These are phyloP conservation scores for Buceros bicornis DNA, from an alignment of 2,797 vertebrate genomes.

Conservation along the genomic window DNA sequence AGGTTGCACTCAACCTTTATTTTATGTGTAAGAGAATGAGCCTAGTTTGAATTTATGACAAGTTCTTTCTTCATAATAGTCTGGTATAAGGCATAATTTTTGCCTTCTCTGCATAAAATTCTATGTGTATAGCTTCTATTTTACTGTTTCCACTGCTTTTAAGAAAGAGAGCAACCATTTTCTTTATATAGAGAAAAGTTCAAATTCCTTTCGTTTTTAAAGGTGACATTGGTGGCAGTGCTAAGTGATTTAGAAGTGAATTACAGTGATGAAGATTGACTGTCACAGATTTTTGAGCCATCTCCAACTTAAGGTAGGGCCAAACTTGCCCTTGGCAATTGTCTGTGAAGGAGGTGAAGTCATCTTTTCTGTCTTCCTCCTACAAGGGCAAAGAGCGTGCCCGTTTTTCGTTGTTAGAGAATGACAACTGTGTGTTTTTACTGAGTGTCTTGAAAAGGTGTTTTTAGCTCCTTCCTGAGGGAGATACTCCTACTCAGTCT, in stretches of 20 bases:
- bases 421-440: neutral
- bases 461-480: neutral
- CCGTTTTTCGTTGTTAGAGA: neutral
- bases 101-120: conserved; percentile 69
- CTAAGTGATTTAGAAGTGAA: neutral
- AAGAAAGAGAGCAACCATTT: neutral
- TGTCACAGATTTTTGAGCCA: neutral
- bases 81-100: conserved; percentile 71
- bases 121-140: conserved; percentile 15
- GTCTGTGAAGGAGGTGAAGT: neutral
- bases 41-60: conserved; percentile 74
- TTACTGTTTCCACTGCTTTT: conserved; percentile 53
- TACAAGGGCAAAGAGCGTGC: neutral
- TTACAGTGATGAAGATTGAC: neutral
- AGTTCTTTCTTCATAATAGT: conserved; percentile 70
- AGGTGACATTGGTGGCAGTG: neutral
- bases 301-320: neutral
- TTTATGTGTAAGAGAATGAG: conserved; percentile 72
- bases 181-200: conserved; percentile 27
- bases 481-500: neutral
- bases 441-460: neutral
- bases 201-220: conserved; percentile 18
- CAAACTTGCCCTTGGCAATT: neutral
- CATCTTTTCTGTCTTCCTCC: neutral
- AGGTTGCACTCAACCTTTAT: conserved; percentile 63